phyloP scores from a whole-genome alignment of 2,888 invertebrate species.

The Lycophotia porphyrea region DNA sequence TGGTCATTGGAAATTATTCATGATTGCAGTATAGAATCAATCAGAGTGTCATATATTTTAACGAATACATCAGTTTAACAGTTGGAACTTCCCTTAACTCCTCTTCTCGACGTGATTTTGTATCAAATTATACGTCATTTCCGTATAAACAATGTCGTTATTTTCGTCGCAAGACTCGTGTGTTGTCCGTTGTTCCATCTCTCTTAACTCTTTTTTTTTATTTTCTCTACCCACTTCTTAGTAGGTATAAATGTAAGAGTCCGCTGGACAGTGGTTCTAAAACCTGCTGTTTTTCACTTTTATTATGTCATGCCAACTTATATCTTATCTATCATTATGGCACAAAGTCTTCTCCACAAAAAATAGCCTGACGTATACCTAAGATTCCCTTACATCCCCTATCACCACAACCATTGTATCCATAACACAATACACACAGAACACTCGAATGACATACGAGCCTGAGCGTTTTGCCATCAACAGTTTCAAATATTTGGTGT shows the following conservation, averaged over 20 bases:
- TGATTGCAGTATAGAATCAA: background rate
- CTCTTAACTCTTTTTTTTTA: background rate
- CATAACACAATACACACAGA: constrained; percentile 57
- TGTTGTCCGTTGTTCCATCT: background rate
- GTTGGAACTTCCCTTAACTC: background rate
- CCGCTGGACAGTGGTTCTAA: background rate
- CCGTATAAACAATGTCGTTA: background rate
- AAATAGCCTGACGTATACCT: background rate
- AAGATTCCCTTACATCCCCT: constrained; percentile 23
- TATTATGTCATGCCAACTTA: background rate
- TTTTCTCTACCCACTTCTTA: background rate
- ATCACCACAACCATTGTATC: constrained; percentile 47
- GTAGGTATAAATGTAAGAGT: background rate
- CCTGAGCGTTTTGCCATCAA: constrained; percentile 78
- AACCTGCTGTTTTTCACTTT: background rate
- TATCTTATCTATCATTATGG: background rate
- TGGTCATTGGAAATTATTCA: background rate
- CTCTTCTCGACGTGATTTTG: background rate
- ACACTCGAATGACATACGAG: constrained; percentile 72
- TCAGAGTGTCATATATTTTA: background rate
- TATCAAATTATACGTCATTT: background rate
- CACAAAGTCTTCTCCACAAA: background rate
- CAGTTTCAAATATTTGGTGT: constrained; percentile 85
- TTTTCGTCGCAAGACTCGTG: background rate
- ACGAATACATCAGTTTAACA: background rate